A percentile compares a stretch with the other conserved stretches of the same genome.
phyloP scores from a whole-genome alignment of 1,140 invertebrate genomes.

The Scylla paramamosain region DNA sequence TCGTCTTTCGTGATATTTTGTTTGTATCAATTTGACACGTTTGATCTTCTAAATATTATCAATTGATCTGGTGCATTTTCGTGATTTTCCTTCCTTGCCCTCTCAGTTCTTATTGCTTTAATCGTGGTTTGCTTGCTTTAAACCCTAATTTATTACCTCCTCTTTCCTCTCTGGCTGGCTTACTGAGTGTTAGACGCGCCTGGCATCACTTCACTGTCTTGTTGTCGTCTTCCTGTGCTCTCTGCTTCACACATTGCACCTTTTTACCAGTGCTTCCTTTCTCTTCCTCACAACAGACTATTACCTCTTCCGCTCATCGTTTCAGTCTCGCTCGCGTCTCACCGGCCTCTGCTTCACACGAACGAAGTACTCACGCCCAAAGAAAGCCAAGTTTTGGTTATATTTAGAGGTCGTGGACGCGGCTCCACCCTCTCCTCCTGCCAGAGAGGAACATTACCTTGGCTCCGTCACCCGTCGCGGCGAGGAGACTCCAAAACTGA shows the following conservation, averaged over 20 bases:
- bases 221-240: too few species aligned
- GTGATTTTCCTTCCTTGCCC: not conserved
- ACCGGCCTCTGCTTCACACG: not conserved
- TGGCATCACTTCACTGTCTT: too few species aligned
- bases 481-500: not conserved
- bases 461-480: not conserved
- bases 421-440: not conserved
- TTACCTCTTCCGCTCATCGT: not conserved
- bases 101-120: not conserved
- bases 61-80: too few species aligned
- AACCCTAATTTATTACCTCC: too few species aligned
- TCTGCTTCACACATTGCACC: too few species aligned
- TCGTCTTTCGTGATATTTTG: too few species aligned
- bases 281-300: not conserved
- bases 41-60: too few species aligned
- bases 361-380: not conserved
- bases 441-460: not conserved
- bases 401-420: not conserved
- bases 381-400: slow-evolving; percentile 13
- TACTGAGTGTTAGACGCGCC: too few species aligned
- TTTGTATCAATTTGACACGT: too few species aligned
- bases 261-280: too few species aligned
- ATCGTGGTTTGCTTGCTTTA: not conserved
- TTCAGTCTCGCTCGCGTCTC: not conserved
- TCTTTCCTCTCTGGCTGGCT: too few species aligned